Evolutionary conservation across 2,113 vertebrate genomes (phyloP).

Genomic region (Lepisosteus osseus): DNA sequence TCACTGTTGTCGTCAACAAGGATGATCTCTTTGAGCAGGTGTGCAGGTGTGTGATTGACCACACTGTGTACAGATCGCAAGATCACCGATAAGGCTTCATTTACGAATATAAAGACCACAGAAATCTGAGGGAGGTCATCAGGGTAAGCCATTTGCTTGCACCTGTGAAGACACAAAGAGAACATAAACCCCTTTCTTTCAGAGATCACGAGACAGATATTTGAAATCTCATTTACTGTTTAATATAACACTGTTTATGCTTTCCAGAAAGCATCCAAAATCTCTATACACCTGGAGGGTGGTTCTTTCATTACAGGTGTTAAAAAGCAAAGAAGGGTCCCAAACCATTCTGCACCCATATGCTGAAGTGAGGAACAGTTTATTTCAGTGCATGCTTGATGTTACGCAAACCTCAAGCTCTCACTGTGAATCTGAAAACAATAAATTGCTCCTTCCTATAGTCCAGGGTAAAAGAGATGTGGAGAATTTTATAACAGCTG

Average conservation of each 20-base stretch:
- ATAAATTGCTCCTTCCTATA: neutral
- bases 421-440: neutral
- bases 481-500: neutral
- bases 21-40: constrained; percentile 93
- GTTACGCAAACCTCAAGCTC: neutral
- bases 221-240: neutral
- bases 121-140: constrained; percentile 89
- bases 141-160: constrained; percentile 76
- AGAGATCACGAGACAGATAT: neutral
- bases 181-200: neutral
- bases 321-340: neutral
- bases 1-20: constrained; percentile 97
- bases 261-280: neutral
- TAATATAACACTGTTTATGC: neutral
- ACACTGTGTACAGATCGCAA: constrained; percentile 95
- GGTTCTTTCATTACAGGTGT: neutral
- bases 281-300: neutral
- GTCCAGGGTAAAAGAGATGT: constrained; percentile 1
- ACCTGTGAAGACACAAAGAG: constrained; percentile 62
- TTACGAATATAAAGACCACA: constrained; percentile 96
- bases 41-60: constrained; percentile 91
- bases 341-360: neutral
- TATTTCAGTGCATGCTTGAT: constrained; percentile 6
- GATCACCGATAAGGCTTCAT: constrained; percentile 92
- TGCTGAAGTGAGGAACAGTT: constrained; percentile 13